Base-by-base conservation (phyloP, 2,113 vertebrate species). In the Nestor notabilis region DNA sequence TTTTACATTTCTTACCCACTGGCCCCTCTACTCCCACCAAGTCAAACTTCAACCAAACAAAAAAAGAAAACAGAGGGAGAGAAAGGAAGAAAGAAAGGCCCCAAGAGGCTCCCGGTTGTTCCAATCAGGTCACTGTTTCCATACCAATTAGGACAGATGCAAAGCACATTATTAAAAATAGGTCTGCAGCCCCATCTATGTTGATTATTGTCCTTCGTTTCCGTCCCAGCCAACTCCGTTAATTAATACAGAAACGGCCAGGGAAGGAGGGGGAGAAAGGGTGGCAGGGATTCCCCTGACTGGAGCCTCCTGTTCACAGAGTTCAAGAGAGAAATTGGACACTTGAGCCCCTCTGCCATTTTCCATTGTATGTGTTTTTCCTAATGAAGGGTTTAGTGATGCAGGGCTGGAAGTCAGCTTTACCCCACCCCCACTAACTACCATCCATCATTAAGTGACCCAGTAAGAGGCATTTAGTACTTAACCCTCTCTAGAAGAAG, bases 41-140 rank as follows among this genome's bases (percentile, higher is more conserved):
- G 97, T 97, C 97, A 95, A 96, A 96, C 95, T 96, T 93, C 83
- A 83, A 95, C 92, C 93, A 96, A 97, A 96, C 95, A 95, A 96
- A 97, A 97, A 97, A 97, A 92, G 93, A 94, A 97, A 97, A 96
- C 93, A 83, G 95, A 93, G 92, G 80, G 79, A 96, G 85, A 95
- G 95, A 96, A 93, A 97, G 96, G 87, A 96, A 96, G 87, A 96
- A 97, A 97, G 97, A 95, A 97, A 96, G 96, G 95, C 95, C 94
- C 95, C 78, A 95, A 97, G 96, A 96, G 97, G 95, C 96, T 97
- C 96, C 94, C 94, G 13, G 96, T 94, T 4, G 95, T 97, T 97
- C 98, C 98, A 98, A 98, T 97, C 97, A 97, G 97, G 98, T 98
- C 98, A 98, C 97, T 97, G 97, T 98, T 98, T 97, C 97, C 92